These are phyloP conservation scores for Bettongia penicillata DNA, from an alignment of 2,113 vertebrate genomes.

Conservation along the genomic window DNA sequence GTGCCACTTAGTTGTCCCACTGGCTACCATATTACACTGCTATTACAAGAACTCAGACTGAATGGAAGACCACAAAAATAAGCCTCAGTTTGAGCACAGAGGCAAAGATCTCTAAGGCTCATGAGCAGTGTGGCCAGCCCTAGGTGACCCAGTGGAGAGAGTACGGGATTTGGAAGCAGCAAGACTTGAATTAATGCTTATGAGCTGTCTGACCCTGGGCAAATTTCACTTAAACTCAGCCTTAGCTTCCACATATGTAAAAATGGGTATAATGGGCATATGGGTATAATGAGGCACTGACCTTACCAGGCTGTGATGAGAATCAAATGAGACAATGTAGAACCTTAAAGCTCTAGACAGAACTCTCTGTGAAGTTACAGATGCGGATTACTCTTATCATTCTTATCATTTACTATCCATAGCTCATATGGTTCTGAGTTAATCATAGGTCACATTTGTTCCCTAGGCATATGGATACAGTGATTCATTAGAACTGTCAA, in stretches of 20 bases:
- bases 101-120: not conserved
- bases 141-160: too few species aligned
- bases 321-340: not conserved
- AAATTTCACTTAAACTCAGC: too few species aligned
- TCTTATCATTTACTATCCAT: not conserved
- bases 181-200: too few species aligned
- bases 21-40: not conserved
- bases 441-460: not conserved
- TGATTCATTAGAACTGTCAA: conserved; percentile 16
- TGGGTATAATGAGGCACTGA: not conserved
- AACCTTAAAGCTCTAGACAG: not conserved
- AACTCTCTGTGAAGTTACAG: not conserved
- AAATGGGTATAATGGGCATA: too few species aligned
- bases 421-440: not conserved
- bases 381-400: not conserved
- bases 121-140: too few species aligned
- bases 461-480: not conserved
- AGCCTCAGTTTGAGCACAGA: not conserved
- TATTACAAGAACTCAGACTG: not conserved
- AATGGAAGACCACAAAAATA: not conserved
- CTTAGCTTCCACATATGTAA: too few species aligned
- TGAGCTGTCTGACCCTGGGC: too few species aligned
- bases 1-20: not conserved
- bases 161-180: too few species aligned
- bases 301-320: not conserved